Evolutionary conservation across 2,797 vertebrate genomes (phyloP).

Genomic region (Pantherophis vulpinus): DNA sequence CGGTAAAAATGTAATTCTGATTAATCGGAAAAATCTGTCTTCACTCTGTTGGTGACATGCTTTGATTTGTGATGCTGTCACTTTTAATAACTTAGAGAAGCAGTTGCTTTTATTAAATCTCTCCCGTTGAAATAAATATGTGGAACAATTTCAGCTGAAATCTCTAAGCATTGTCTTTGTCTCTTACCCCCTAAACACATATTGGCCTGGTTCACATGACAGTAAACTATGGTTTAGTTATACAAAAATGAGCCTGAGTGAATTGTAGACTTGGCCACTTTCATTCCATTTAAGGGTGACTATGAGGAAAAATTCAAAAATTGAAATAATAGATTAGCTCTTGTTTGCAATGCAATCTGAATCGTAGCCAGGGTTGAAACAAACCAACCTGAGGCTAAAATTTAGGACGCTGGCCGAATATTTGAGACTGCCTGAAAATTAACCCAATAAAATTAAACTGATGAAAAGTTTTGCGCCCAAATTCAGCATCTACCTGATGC

Average conservation of each 20-base stretch:
- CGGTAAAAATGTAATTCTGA: constrained; percentile 72
- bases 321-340: background rate
- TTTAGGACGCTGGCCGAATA: background rate
- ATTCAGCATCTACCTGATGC: constrained; percentile 31
- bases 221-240: background rate
- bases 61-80: constrained; percentile 73
- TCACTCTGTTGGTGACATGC: constrained; percentile 67
- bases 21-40: constrained; percentile 76
- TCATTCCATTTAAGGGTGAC: background rate
- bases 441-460: background rate
- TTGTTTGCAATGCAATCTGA: background rate
- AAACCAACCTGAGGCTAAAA: background rate
- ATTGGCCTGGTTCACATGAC: background rate
- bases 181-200: background rate
- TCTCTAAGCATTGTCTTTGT: constrained; percentile 31
- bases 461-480: background rate
- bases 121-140: constrained; percentile 59
- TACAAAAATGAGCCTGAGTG: background rate
- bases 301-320: no score
- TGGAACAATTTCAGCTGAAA: constrained; percentile 60
- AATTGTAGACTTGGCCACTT: background rate
- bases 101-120: constrained; percentile 67
- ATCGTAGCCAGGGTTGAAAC: background rate
- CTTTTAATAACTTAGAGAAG: constrained; percentile 65
- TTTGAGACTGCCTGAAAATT: background rate